These are phyloP conservation scores for Rapana venosa DNA, from an alignment of 2,888 invertebrate genomes.

Conservation along the genomic window DNA sequence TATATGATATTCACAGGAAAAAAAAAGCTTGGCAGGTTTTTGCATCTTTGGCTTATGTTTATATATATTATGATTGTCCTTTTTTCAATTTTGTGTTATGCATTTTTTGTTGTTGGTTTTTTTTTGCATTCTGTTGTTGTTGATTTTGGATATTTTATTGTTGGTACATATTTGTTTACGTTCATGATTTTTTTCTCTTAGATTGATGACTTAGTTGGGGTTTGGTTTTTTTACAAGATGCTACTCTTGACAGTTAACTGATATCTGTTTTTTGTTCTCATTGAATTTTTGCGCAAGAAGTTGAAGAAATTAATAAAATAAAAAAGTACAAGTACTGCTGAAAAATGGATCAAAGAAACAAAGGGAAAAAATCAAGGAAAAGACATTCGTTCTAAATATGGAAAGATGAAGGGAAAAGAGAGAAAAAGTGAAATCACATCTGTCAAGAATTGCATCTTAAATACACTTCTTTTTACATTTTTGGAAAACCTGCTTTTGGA, in stretches of 20 bases:
- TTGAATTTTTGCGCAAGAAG: not conserved
- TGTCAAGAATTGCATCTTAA: conserved; percentile 13
- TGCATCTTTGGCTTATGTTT: no score
- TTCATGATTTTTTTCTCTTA: not conserved
- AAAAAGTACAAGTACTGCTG: not conserved
- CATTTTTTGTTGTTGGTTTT: not conserved
- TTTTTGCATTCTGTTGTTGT: conserved; percentile 1
- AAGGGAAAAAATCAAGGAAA: not conserved
- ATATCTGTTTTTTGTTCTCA: no score
- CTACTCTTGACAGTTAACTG: not conserved
- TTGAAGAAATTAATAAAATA: not conserved
- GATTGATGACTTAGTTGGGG: not conserved
- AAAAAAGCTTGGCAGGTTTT: no score
- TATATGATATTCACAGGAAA: no score
- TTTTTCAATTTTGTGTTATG: not conserved
- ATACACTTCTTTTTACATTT: not conserved
- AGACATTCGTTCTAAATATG: no score
- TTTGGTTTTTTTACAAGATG: not conserved
- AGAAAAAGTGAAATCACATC: not conserved
- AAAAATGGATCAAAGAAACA: not conserved
- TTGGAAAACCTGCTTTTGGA: not conserved
- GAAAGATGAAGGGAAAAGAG: not conserved
- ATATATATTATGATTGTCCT: not conserved
- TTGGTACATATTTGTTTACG: not conserved
- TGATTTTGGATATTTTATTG: not conserved